A percentile compares a stretch with the other conserved stretches of the same genome.
Conservation (phyloP, 1,140 invertebrate species). For the Drosophila arizonae region DNA sequence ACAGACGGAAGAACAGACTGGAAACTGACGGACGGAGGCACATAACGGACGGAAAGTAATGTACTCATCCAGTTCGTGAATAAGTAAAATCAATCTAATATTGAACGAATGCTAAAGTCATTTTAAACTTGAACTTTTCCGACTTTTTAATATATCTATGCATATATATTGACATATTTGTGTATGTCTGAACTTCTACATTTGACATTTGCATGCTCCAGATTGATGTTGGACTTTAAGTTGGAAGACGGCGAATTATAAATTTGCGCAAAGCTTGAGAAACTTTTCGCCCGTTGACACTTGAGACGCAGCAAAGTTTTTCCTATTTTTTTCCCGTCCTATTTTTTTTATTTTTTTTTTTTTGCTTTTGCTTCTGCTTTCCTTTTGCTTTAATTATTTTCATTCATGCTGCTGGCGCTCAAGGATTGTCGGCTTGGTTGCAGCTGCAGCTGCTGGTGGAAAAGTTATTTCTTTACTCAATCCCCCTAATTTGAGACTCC, state of each 20-base stretch:
- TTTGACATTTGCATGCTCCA: conserved; percentile 9
- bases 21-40: too few relatives aligned
- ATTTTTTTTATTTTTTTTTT: neutral
- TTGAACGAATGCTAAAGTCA: too few relatives aligned
- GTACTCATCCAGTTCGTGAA: too few relatives aligned
- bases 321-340: neutral
- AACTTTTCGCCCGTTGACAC: conserved; percentile 21
- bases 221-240: conserved; percentile 16
- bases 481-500: conserved; percentile 3
- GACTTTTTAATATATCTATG: too few relatives aligned
- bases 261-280: conserved; percentile 30
- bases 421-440: neutral
- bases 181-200: neutral
- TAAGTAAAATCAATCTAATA: too few relatives aligned
- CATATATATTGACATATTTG: neutral
- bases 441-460: conserved; percentile 19
- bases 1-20: too few relatives aligned
- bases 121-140: too few relatives aligned
- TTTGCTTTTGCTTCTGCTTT: too few relatives aligned
- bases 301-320: conserved; percentile 14
- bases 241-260: conserved; percentile 26
- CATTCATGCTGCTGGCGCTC: conserved; percentile 28
- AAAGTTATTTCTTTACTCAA: conserved; percentile 18
- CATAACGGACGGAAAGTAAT: too few relatives aligned
- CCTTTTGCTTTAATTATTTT: conserved; percentile 19